These are phyloP conservation scores for Perizoma affinitatum DNA, from an alignment of 2,888 invertebrate species.

Conservation along the genomic window DNA sequence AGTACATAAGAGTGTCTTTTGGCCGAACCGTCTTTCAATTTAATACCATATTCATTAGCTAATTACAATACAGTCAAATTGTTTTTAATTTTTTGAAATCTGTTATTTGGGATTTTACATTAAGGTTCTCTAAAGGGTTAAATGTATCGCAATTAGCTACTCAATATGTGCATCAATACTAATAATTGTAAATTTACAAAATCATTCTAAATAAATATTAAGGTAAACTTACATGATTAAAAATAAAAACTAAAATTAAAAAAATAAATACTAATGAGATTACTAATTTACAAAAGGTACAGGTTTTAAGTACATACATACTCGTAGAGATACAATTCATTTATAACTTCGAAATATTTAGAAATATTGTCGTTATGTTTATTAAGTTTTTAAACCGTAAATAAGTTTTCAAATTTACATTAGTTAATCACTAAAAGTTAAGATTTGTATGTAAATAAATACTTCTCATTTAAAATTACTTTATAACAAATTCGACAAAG, in stretches of 20 bases:
- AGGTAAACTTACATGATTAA: too few relatives aligned
- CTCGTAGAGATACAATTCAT: neutral
- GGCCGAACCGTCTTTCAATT: constrained; percentile 20
- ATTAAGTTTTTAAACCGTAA: too few relatives aligned
- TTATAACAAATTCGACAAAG: neutral
- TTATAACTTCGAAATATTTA: too few relatives aligned
- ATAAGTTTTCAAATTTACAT: neutral
- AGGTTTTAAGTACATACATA: constrained; percentile 26
- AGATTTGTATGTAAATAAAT: constrained; percentile 4
- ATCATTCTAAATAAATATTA: neutral
- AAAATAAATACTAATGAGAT: constrained; percentile 37
- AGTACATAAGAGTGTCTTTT: constrained; percentile 34
- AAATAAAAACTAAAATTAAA: constrained; percentile 1
- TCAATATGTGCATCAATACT: too few relatives aligned
- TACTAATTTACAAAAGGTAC: constrained; percentile 30
- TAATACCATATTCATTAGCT: too few relatives aligned
- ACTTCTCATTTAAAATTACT: neutral
- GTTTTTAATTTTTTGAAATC: too few relatives aligned
- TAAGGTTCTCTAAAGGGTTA: too few relatives aligned
- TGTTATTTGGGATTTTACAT: too few relatives aligned
- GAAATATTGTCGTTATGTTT: too few relatives aligned
- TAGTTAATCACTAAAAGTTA: neutral
- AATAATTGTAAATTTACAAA: neutral
- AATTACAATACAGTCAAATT: too few relatives aligned
- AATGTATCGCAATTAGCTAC: too few relatives aligned